Conservation (phyloP, 2,888 invertebrate species). For the Adineta ricciae region DNA sequence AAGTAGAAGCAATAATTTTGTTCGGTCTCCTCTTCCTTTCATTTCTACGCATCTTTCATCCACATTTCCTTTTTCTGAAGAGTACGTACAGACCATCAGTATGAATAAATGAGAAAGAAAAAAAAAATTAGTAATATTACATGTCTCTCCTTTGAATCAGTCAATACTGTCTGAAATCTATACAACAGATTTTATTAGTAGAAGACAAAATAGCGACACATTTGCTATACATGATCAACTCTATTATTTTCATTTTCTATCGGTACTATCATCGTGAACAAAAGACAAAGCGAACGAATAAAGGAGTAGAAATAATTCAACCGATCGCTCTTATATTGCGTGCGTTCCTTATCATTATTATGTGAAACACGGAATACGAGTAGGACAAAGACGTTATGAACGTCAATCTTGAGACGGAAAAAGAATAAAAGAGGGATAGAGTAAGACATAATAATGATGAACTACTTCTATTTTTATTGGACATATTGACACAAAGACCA, state of each 20-base stretch:
- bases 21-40: not conserved
- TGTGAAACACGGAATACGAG: not conserved
- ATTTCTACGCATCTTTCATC: not conserved
- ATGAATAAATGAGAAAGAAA: not conserved
- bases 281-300: not conserved
- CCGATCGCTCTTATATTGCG: not conserved
- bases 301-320: not conserved
- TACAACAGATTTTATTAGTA: not conserved
- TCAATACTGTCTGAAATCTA: not conserved
- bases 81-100: not conserved
- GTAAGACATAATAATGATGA: no score
- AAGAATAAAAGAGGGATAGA: not conserved
- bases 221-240: not conserved
- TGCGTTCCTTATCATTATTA: not conserved
- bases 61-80: not conserved
- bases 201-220: not conserved
- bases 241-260: not conserved
- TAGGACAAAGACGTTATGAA: not conserved
- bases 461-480: no score
- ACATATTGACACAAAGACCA: no score
- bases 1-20: not conserved
- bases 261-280: not conserved
- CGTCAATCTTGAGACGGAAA: not conserved
- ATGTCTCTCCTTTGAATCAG: not conserved
- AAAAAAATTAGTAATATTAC: not conserved